Evolutionary conservation across 1,140 invertebrate species (phyloP), one percentile per base, ranked within the genome.

Genomic region (Eciton burchellii): DNA sequence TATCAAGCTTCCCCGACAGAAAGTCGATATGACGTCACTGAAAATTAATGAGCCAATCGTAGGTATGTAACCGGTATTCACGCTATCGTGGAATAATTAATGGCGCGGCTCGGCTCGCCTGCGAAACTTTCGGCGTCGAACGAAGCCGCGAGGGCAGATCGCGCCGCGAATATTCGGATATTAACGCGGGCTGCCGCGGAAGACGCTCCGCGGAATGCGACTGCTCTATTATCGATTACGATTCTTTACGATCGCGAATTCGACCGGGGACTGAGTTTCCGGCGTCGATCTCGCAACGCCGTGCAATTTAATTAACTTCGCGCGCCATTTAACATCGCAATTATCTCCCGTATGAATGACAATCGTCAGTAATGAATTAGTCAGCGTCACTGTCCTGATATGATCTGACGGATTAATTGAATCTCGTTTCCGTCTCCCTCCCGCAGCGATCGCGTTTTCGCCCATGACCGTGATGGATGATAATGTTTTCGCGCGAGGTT

Each of bases 11-110:
- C 54, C 76, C 57, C 82, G 86, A 88, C 86, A 84, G 86, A 84
- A 88, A 88, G 86, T 88, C 86, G 72, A 88, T 88, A 82, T 84
- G 56, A 88, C 83, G 77, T 84, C 60, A 71, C 77, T 84, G 86
- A 81, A 84, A 88, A 88, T 88, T 88, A 88, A 88, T 88, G 86
- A 88, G 77, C 86, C 86, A 84, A 88, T 88, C 86, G 85, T 85
- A 84, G 84, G 85, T 88, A 83, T 87, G 86, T 88, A 87, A 65
- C 65, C 11, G 59, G 49, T 49, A 57, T 52, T 77, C 73, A 43
- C 74, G 82, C 45, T 54, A 54, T 71, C 29, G 74, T 57, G 45
- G 71, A 84, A 84, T 88, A 87, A 88, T 88, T 88, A 88, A 88
- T 88, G 82, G 82, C 70, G 45, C 47, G n/a, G 43, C 1, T 21